Percentiles rank a stretch among this genome's conserved stretches.
These are phyloP conservation scores for Amiota communis DNA, from an alignment of 2,888 invertebrate genomes.

Conservation along the genomic window DNA sequence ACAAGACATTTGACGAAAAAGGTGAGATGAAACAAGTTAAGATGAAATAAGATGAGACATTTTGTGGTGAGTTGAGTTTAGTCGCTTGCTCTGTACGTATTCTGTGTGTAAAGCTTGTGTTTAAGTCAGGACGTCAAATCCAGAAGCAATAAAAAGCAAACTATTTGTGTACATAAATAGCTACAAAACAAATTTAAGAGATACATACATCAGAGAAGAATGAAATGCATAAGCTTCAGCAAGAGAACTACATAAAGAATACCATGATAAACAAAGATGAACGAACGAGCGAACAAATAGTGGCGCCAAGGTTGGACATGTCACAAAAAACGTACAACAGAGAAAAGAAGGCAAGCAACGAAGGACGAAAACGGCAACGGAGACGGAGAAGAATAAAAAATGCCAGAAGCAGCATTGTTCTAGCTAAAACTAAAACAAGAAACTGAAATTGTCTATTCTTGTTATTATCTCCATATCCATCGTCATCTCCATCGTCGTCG, in stretches of 20 bases:
- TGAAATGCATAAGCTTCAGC: background rate
- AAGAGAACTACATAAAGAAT: background rate
- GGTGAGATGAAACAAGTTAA: too few species aligned
- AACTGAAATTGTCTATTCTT: background rate
- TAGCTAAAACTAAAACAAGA: conserved; percentile 5
- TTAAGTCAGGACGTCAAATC: conserved; percentile 10
- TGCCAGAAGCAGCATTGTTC: background rate
- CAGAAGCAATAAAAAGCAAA: conserved; percentile 24
- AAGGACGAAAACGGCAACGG: too few species aligned
- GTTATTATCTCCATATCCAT: background rate
- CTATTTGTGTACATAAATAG: conserved; percentile 19
- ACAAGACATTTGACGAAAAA: too few species aligned
- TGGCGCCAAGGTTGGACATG: background rate
- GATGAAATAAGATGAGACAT: too few species aligned
- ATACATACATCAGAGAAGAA: background rate
- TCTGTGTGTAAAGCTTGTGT: too few species aligned
- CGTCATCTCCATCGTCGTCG: background rate
- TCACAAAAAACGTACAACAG: background rate
- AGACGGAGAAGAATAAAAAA: background rate
- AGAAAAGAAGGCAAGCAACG: background rate
- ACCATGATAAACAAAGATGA: background rate
- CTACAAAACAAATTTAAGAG: conserved; percentile 10
- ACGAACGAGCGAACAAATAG: background rate
- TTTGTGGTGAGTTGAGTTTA: too few species aligned
- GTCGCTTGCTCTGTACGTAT: too few species aligned